phyloP scores from a whole-genome alignment of 1,140 invertebrate species.

The Triops longicaudatus region DNA sequence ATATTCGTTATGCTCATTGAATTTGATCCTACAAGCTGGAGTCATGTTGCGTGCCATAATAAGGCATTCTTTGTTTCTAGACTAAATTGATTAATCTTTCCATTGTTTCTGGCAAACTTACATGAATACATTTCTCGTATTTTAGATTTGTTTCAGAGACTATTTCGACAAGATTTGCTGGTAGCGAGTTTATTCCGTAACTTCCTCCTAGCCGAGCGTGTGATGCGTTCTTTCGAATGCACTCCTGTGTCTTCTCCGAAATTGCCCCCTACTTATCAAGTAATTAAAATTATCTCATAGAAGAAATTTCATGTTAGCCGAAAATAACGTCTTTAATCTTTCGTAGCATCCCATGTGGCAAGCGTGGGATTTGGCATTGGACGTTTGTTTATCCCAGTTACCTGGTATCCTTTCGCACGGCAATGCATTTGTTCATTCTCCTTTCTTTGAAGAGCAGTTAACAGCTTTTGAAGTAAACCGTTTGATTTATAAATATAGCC shows the following conservation, averaged over 20 bases:
- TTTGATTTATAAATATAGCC: not conserved
- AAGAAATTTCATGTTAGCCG: not conserved
- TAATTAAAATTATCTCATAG: slow-evolving; percentile 35
- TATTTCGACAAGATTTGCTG: slow-evolving; percentile 95
- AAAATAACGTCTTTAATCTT: slow-evolving; percentile 19
- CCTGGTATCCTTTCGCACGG: slow-evolving; percentile 57
- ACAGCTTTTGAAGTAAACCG: slow-evolving; percentile 84
- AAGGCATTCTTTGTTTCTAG: no score
- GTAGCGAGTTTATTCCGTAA: slow-evolving; percentile 96
- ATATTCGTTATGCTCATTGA: no score
- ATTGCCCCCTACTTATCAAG: slow-evolving; percentile 81
- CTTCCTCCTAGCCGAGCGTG: slow-evolving; percentile 91
- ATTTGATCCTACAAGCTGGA: no score
- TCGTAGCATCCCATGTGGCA: slow-evolving; percentile 76
- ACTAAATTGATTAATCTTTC: no score
- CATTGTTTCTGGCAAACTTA: no score
- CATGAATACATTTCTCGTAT: no score
- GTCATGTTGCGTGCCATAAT: no score
- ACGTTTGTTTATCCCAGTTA: slow-evolving; percentile 83
- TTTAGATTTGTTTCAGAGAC: slow-evolving; percentile 84
- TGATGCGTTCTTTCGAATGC: slow-evolving; percentile 93
- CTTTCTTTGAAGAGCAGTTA: slow-evolving; percentile 96
- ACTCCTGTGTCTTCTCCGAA: slow-evolving; percentile 83
- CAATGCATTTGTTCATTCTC: slow-evolving; percentile 58
- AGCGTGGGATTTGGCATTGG: slow-evolving; percentile 94